Base-by-base conservation (phyloP, 2,113 vertebrate species). In the Aptenodytes forsteri region DNA sequence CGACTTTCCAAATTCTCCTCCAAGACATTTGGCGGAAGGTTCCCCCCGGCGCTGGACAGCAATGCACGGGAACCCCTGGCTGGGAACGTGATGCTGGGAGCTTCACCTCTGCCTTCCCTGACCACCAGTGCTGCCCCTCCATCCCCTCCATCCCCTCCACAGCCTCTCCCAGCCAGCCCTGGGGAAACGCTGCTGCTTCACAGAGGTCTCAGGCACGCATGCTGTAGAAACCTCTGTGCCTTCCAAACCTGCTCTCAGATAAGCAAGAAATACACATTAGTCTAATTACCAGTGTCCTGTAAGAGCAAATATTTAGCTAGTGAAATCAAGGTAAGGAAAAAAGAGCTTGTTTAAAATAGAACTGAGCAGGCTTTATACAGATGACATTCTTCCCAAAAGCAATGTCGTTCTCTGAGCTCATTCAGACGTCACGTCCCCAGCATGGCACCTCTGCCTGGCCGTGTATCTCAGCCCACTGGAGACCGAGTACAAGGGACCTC, bases 401-500 rank as follows among this genome's bases (percentile, higher is more conserved):
- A 72, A 36, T 32, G 80, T 47, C 20, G 2, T 58, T 38, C 19
- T 34, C 85, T 30, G 30, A 88, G 52, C n/a, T 64, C n/a, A 4
- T 1, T 11, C 44, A 59, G 46, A 18, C 0, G 0, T 10, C 0
- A 0, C 5, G 19, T 49, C 56, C 65, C n/a, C 36, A 67, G n/a
- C 32, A n/a, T 0, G 0, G 52, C 73, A 42, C n/a, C 61, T 66
- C 71, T 75, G 73, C 55, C 86, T 82, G 54, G 22, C 29, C 11
- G 2, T 7, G 20, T 10, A 17, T 20, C 78, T 54, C 49, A 59
- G 59, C 32, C 50, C 22, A 3, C 16, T 20, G 49, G 23, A 58
- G 38, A 32, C 3, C 0, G 0, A 79, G 44, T 34, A 13, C 9
- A 32, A 47, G 29, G 56, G 46, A 66, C 50, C 40, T 59, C 3